Evolutionary conservation across 2,888 invertebrate genomes (phyloP), one percentile per base, ranked within the genome.

Genomic region (Thecocarcelia acutangulata): DNA sequence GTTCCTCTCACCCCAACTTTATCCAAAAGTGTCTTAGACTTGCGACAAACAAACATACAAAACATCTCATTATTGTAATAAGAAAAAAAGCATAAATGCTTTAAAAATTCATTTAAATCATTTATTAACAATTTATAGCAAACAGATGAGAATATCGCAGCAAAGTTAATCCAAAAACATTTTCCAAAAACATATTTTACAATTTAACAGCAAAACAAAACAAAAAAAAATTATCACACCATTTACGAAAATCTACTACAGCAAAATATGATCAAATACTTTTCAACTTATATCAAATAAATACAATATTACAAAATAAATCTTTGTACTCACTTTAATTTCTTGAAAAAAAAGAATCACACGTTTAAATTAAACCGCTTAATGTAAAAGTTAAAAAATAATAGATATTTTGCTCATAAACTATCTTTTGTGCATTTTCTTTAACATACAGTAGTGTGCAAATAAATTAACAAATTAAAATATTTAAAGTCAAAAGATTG

Each of bases 1-100:
- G 13, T 52, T n/a, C 50, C 12, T n/a, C 42, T n/a, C 24, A 63
- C 13, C 13, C 59, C 70, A 46, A 37, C 21, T 59, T 54, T 44
- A 76, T 52, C 76, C 66, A 72, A 63, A 79, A 75, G 79, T 70
- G 83, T 79, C 83, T 79, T 79, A 72, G 61, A 68, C 50, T 69
- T 40, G 70, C 61, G 72, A 56, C 66, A 52, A 61, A 54, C 40
- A 52, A 40, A 9, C 33, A 17, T 6, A 48, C 28, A 11, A 48
- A n/a, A 19, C 21, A 61, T 52, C 48, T 50, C 59, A 61, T 44
- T 19, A 33, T 46, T 44, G 13, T 19, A 28, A 59, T 5, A 13
- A n/a, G n/a, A n/a, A 50, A 19, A 13, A 40, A 37, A 54, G 48
- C 21, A 33, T 15, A 69, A 66, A 42, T 42, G 33, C 24, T 52